Evolutionary conservation across 1,140 invertebrate genomes (phyloP).

Genomic region (Neodiprion lecontei): DNA sequence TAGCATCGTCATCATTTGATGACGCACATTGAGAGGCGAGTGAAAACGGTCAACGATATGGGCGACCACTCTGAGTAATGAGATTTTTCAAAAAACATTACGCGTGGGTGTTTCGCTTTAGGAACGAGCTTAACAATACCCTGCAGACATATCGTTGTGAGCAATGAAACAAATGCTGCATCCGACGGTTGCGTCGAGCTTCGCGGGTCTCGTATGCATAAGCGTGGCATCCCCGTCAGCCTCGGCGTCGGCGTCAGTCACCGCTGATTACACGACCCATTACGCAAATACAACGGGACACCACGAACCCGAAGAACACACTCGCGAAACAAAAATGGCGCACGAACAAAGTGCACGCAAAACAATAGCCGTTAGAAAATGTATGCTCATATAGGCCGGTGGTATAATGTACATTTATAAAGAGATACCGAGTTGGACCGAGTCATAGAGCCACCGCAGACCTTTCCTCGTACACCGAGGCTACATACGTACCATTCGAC

Average conservation of each 20-base stretch:
- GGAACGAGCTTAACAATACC: neutral
- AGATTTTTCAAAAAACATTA: neutral
- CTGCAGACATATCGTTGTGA: too few relatives aligned
- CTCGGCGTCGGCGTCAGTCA: neutral
- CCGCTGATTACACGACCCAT: constrained; percentile 3
- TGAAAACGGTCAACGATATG: neutral
- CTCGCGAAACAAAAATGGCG: neutral
- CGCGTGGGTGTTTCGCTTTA: neutral
- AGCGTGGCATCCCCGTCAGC: neutral
- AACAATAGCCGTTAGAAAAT: neutral
- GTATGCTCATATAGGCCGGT: neutral
- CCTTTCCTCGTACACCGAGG: too few relatives aligned
- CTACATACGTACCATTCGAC: too few relatives aligned
- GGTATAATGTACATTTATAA: neutral
- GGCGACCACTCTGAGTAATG: neutral
- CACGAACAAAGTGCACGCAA: neutral
- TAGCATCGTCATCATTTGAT: too few relatives aligned
- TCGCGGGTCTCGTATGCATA: neutral
- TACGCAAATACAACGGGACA: constrained; percentile 1
- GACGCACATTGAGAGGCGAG: too few relatives aligned
- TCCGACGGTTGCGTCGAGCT: neutral
- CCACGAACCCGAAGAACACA: neutral
- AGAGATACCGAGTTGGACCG: neutral
- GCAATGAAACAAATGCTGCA: too few relatives aligned
- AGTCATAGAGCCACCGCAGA: neutral